Base-by-base conservation (phyloP, 2,113 vertebrate genomes). In the Tragelaphus imberbis region DNA sequence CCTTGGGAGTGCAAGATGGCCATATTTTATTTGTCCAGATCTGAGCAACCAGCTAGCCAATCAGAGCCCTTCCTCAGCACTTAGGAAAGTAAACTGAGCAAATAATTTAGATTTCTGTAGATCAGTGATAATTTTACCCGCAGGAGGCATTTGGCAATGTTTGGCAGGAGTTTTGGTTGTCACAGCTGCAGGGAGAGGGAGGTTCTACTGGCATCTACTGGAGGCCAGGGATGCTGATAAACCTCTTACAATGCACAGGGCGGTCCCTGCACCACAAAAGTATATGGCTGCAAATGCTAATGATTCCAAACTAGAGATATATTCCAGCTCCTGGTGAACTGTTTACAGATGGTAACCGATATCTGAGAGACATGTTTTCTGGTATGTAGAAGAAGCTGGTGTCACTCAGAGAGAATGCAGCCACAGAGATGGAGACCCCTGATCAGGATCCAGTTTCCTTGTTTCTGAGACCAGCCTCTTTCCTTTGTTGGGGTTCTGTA, bases 381-480 rank as follows among this genome's bases (percentile, higher is more conserved):
- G 21, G 33, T 2, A 4, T n/a, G 17, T n/a, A 23, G 68, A 68
- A 79, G 81, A 94, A 68, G 40, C 30, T 90, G 21, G 16, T 51
- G 7, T 25, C 44, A 44, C 7, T 2, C 12, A 68, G 47, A 51
- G 47, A 68, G 77, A 15, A 68, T 2, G 51, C 75, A 79, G n/a
- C 33, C 47, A 17, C 12, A 33, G 36, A 63, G 44, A 3, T 55
- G 13, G 53, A 58, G 65, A 16, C 23, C 56, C 16, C 27, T 9
- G 27, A 30, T 0, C 1, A 0, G 1, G 33, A 5, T 9, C 53
- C 27, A 27, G 33, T 59, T 27, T 4, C 47, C 53, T 47, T 27
- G 17, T 65, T 17, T 6, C 33, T 21, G 11, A 58, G 85, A 36
- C 58, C 11, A 40, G 10, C 15, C 59, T 47, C 30, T 28, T 27